These are phyloP conservation scores for Apamea monoglypha DNA, from an alignment of 2,888 invertebrate species.

Conservation along the genomic window DNA sequence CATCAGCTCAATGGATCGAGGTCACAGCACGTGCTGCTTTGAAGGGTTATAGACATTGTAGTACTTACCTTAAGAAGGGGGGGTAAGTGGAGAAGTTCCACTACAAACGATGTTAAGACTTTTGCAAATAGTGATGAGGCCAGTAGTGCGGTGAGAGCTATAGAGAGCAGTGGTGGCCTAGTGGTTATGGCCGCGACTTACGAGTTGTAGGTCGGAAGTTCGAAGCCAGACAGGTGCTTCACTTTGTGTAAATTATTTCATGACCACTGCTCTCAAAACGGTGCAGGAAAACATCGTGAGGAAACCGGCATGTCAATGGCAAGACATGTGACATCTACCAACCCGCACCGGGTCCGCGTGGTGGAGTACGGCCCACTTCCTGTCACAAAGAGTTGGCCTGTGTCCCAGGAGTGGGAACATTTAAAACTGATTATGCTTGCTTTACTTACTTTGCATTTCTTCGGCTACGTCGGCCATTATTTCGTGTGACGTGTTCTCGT, in stretches of 20 bases:
- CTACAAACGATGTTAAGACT: not conserved
- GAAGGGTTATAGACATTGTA: constrained; percentile 58
- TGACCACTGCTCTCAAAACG: not conserved
- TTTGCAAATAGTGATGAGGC: not conserved
- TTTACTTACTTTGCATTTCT: not conserved
- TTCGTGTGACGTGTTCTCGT: not conserved
- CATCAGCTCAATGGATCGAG: constrained; percentile 73
- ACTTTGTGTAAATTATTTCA: not conserved
- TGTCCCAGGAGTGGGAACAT: not conserved
- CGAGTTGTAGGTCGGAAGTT: not conserved
- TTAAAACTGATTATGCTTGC: not conserved
- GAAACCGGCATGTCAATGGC: not conserved
- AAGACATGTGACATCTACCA: not conserved
- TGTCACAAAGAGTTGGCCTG: not conserved
- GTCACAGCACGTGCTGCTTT: constrained; percentile 76
- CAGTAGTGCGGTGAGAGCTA: not conserved
- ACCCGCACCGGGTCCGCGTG: not conserved
- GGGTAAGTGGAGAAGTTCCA: constrained; percentile 33
- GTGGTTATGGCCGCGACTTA: not conserved
- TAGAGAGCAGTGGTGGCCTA: not conserved
- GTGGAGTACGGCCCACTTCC: not conserved
- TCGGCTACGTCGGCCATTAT: not conserved
- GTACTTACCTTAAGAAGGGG: constrained; percentile 6
- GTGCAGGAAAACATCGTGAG: not conserved
- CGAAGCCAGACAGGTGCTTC: too few species aligned